Evolutionary conservation across 2,797 vertebrate species (phyloP), one percentile per base, ranked within the genome.

Genomic region (Balearica regulorum): DNA sequence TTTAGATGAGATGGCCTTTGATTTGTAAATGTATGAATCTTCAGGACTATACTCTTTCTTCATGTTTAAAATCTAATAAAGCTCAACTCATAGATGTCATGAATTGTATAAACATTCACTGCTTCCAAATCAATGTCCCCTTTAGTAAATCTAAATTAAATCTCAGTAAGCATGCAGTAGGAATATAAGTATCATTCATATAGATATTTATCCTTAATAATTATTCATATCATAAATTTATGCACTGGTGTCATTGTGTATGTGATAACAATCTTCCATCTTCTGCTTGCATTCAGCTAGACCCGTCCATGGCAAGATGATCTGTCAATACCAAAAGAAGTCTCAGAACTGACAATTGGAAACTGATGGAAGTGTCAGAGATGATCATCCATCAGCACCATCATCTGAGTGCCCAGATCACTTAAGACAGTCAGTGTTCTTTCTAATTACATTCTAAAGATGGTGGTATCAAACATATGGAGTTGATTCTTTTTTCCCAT

Each of bases 141-240:
- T 73, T 85, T 49, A 76, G 53, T 44, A 94, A 94, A 95, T 83
- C 86, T 94, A 92, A 92, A 89, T 93, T 62, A 94, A 96, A 94
- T 96, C 82, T 92, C 71, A 65, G 62, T 39, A 88, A 71, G 35
- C 28, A 39, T 65, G 21, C 54, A 72, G 35, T 39, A 80, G 35
- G 61, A 88, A 88, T 68, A 66, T 48, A 91, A 87, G 44, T 83
- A 46, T 37, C 16, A 75, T 28, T 93, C 22, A 83, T 77, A 33
- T 19, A 83, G 87, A 69, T 73, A 75, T 85, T 48, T 62, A 58
- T 57, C n/a, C 77, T 78, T 88, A 81, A 83, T 53, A 91, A 75
- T 55, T 31, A 71, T 49, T 82, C 26, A 18, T 55, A 78, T 53
- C 11, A 86, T 65, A 95, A 83, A 68, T n/a, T 55, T 73, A 35